Conservation (phyloP, 2,888 invertebrate genomes). For the Agrilus mali region DNA sequence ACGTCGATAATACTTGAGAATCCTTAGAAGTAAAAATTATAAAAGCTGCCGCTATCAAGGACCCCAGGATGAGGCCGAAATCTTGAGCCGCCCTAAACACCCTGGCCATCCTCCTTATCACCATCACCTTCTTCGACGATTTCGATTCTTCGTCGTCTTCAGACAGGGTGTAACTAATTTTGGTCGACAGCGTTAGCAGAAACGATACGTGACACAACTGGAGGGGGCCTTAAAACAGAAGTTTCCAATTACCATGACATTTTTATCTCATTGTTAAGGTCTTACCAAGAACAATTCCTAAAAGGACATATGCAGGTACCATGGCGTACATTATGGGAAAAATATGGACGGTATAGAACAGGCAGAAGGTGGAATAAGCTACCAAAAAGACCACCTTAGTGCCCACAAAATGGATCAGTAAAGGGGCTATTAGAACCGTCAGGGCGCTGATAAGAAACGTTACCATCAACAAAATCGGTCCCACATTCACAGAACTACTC, state of each 20-base stretch:
- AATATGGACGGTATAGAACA: slow-evolving; percentile 49
- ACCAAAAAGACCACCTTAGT: slow-evolving; percentile 36
- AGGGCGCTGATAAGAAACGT: slow-evolving; percentile 49
- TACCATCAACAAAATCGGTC: slow-evolving; percentile 49
- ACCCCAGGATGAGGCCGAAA: slow-evolving; percentile 43
- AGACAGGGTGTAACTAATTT: slow-evolving; percentile 32
- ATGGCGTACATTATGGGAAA: slow-evolving; percentile 41
- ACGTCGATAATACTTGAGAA: no score
- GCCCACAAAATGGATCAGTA: slow-evolving; percentile 40
- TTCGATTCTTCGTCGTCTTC: slow-evolving; percentile 33
- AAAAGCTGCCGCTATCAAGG: slow-evolving; percentile 36
- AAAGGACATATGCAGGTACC: slow-evolving; percentile 38
- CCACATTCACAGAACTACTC: slow-evolving; percentile 25
- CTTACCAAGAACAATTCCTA: slow-evolving; percentile 44
- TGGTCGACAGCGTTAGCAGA: slow-evolving; percentile 34
- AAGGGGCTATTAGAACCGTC: slow-evolving; percentile 39
- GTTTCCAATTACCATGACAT: no score
- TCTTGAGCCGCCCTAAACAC: slow-evolving; percentile 45
- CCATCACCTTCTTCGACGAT: slow-evolving; percentile 24
- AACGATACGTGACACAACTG: slow-evolving; percentile 24
- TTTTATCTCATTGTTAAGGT: slow-evolving; percentile 3
- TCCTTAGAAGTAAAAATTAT: slow-evolving; percentile 23
- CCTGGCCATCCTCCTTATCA: slow-evolving; percentile 38
- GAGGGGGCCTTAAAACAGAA: not conserved
- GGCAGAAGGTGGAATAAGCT: slow-evolving; percentile 40